Percentiles rank a stretch among this genome's conserved stretches.
Conservation (phyloP, 2,888 invertebrate species). For the Zygogramma bicolorata region DNA sequence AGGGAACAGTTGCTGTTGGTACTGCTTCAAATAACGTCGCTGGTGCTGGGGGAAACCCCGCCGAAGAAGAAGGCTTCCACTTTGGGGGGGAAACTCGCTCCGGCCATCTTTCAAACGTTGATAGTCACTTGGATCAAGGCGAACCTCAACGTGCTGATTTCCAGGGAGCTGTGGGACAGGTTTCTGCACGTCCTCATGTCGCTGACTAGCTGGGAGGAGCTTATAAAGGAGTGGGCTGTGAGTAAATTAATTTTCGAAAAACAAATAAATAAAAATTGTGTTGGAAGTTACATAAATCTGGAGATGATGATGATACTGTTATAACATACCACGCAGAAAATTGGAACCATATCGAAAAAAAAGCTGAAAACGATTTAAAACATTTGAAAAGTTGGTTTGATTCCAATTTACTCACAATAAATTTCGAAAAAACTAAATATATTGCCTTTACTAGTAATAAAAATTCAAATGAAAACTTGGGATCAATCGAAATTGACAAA, state of each 20-base stretch:
- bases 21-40: constrained; percentile 90
- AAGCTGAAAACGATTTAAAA: too few species aligned
- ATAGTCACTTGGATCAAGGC: constrained; percentile 99
- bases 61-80: constrained; percentile 82
- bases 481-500: too few species aligned
- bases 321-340: too few species aligned
- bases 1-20: constrained; percentile 91
- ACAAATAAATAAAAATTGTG: too few species aligned
- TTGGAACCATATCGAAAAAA: too few species aligned
- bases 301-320: too few species aligned
- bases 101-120: constrained; percentile 90
- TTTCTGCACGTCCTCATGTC: constrained; percentile 89
- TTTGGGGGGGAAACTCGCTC: constrained; percentile 84
- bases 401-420: too few species aligned
- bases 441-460: too few species aligned
- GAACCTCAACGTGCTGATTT: constrained; percentile 92
- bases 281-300: too few species aligned
- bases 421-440: too few species aligned
- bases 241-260: constrained; percentile 67
- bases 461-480: too few species aligned
- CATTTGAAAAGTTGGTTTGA: too few species aligned
- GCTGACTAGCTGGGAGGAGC: constrained; percentile 93
- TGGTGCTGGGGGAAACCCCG: constrained; percentile 85
- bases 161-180: constrained; percentile 92
- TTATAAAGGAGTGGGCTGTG: constrained; percentile 96